phyloP scores from a whole-genome alignment of 2,888 invertebrate genomes.

The Sthenelais limicola region DNA sequence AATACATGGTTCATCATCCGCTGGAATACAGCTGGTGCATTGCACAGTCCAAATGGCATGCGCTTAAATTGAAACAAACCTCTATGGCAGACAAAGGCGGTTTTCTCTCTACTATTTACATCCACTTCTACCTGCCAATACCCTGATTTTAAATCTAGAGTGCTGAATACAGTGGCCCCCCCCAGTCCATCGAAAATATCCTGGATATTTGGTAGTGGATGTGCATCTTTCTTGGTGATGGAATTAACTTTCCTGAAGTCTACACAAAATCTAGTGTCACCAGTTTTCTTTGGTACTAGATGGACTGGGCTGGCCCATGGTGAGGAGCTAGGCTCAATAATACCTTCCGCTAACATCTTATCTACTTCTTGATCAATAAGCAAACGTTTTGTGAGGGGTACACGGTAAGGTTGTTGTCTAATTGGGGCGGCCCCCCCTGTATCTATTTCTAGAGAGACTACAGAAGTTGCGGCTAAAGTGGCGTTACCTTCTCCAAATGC shows the following conservation, averaged over 20 bases:
- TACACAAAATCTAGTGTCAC: slow-evolving; percentile 26
- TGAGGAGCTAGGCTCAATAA: slow-evolving; percentile 9
- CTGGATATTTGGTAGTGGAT: slow-evolving; percentile 42
- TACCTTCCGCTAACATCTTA: slow-evolving; percentile 28
- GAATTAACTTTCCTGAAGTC: slow-evolving; percentile 39
- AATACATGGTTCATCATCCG: slow-evolving; percentile 45
- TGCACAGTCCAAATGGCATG: slow-evolving; percentile 43
- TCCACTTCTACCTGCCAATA: slow-evolving; percentile 52
- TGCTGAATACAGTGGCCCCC: slow-evolving; percentile 45
- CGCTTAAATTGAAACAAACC: slow-evolving; percentile 48
- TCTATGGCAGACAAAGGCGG: slow-evolving; percentile 48
- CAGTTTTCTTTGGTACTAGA: slow-evolving; percentile 40
- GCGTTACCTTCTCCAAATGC: no score
- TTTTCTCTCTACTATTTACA: slow-evolving; percentile 38
- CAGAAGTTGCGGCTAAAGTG: no score
- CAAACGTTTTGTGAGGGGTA: slow-evolving; percentile 16
- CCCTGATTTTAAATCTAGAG: slow-evolving; percentile 51
- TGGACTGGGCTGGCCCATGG: slow-evolving; percentile 40
- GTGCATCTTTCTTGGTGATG: slow-evolving; percentile 31
- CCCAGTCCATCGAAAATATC: slow-evolving; percentile 47
- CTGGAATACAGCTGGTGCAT: slow-evolving; percentile 43
- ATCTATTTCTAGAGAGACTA: no score
- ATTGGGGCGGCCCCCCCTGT: slow-evolving; percentile 10
- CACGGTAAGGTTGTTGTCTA: slow-evolving; percentile 23
- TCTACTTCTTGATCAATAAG: slow-evolving; percentile 13